phyloP scores from a whole-genome alignment of 2,888 invertebrate genomes.

The Neoaliturus tenellus region DNA sequence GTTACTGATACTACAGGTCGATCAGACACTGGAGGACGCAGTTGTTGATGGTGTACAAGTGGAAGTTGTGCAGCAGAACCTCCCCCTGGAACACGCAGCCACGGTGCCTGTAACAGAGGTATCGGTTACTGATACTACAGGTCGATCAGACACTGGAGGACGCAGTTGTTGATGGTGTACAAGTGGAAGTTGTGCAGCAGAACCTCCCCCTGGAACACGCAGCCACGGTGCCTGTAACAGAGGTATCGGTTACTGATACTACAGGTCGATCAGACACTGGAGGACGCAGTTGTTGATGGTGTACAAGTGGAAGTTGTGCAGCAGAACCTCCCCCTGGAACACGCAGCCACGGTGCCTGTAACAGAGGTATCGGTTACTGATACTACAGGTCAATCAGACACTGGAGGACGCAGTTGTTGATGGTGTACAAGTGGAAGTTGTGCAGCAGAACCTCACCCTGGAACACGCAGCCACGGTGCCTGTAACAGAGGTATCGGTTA shows the following conservation, averaged over 20 bases:
- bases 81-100: background rate
- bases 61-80: background rate
- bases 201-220: background rate
- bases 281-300: constrained; percentile 2
- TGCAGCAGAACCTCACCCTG: background rate
- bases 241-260: too few relatives aligned
- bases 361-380: too few relatives aligned
- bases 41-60: background rate
- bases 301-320: background rate
- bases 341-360: too few relatives aligned
- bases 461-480: too few relatives aligned
- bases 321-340: background rate
- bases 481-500: too few relatives aligned
- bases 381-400: too few relatives aligned
- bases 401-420: constrained; percentile 1
- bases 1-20: too few relatives aligned
- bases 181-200: background rate
- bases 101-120: too few relatives aligned
- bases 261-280: background rate
- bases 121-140: too few relatives aligned
- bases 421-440: background rate
- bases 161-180: constrained; percentile 9
- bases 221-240: too few relatives aligned
- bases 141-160: background rate
- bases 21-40: background rate